These are phyloP conservation scores for Heliconius cydno DNA, from an alignment of 2,888 invertebrate species.

Conservation along the genomic window DNA sequence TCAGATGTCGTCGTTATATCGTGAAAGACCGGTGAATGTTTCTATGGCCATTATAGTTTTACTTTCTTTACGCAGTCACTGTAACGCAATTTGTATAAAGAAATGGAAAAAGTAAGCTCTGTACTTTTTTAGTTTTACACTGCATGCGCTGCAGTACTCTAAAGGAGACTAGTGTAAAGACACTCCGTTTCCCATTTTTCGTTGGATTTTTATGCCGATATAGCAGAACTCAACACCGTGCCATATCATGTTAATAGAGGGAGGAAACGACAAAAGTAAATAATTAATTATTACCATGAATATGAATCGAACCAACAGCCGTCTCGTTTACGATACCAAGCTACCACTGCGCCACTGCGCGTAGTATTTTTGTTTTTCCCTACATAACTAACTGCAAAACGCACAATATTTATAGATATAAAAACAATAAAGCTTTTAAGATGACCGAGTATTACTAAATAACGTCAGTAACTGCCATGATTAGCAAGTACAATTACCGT, in stretches of 20 bases:
- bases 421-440: not conserved
- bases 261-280: too few species aligned
- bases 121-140: too few species aligned
- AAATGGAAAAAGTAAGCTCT: too few species aligned
- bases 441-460: not conserved
- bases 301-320: not conserved
- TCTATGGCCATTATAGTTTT: not conserved
- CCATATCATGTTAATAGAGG: not conserved
- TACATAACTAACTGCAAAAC: not conserved
- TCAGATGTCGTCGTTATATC: conserved; percentile 4
- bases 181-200: too few species aligned
- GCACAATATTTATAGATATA: not conserved
- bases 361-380: not conserved
- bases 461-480: not conserved
- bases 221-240: too few species aligned
- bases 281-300: not conserved
- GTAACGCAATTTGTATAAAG: not conserved
- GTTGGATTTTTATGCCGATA: too few species aligned
- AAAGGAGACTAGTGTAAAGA: too few species aligned
- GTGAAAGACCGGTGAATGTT: not conserved
- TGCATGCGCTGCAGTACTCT: too few species aligned
- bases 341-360: not conserved
- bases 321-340: not conserved
- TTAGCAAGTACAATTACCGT: not conserved
- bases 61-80: not conserved